These are phyloP conservation scores for Morone saxatilis DNA, from an alignment of 2,113 vertebrate genomes.

Conservation along the genomic window DNA sequence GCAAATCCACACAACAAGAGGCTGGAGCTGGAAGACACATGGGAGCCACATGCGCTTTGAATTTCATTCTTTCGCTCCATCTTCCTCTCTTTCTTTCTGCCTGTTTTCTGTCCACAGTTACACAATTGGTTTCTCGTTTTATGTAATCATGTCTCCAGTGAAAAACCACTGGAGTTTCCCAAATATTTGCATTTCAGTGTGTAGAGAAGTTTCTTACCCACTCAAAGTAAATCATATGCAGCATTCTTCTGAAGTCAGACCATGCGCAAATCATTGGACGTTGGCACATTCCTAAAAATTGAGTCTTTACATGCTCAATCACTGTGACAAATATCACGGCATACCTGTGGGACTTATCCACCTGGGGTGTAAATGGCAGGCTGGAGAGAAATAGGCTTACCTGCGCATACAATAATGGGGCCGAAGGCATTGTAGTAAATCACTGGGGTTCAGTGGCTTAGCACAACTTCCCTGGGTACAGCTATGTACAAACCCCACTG, in stretches of 20 bases:
- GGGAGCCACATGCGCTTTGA: conserved; percentile 66
- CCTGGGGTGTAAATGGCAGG: conserved; percentile 48
- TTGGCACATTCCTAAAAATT: conserved; percentile 34
- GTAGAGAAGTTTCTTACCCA: not conserved
- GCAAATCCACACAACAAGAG: conserved; percentile 51
- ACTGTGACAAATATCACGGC: conserved; percentile 62
- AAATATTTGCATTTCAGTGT: conserved; percentile 36
- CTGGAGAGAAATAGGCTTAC: conserved; percentile 28
- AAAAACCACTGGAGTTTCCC: conserved; percentile 28
- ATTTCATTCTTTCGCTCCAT: not conserved
- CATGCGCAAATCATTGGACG: conserved; percentile 14
- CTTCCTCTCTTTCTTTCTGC: not conserved
- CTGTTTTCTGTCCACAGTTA: conserved; percentile 35
- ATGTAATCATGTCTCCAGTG: conserved; percentile 59
- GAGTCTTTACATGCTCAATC: conserved; percentile 52
- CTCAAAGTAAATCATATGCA: conserved; percentile 9
- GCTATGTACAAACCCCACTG: conserved; percentile 3
- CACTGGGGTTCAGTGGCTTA: conserved; percentile 35
- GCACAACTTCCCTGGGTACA: conserved; percentile 5
- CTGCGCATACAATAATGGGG: conserved; percentile 18
- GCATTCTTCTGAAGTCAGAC: conserved; percentile 33
- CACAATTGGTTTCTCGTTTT: conserved; percentile 44
- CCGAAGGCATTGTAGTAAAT: conserved; percentile 46
- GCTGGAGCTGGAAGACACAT: conserved; percentile 58
- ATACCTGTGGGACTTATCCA: conserved; percentile 57